Evolutionary conservation across 2,797 vertebrate species (phyloP), one percentile per base, ranked within the genome.

Genomic region (Notamacropus eugenii): DNA sequence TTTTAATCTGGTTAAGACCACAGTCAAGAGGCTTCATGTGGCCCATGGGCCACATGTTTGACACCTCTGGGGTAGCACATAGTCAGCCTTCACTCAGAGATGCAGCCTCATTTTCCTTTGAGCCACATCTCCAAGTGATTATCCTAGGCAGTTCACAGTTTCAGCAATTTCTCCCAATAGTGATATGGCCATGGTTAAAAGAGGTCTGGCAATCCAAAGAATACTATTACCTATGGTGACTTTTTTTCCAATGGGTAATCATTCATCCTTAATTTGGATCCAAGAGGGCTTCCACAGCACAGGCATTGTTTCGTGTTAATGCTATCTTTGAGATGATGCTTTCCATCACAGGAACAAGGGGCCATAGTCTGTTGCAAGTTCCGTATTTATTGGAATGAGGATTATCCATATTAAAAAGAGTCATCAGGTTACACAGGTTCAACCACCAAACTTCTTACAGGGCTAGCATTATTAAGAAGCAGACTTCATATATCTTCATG

Each of bases 401-500:
- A 98, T 98, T 96, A 93, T 93, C 11, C 94, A 91, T 74, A 95
- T 97, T 97, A 98, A 98, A 98, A 94, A 98, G 93, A 97, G 93
- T 91, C 93, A 94, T 98, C 97, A 97, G 94, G 94, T 97, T 96
- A 98, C 95, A 97, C 96, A 97, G 93, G 90, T 97, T 97, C 94
- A 96, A 97, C 98, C 97, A 94, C 96, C 90, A 96, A 94, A 40
- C 97, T 98, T 97, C 96, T 97, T 98, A 96, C n/a, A 5, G 98
- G 82, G 96, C 94, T 96, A 98, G 95, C 97, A 98, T 97, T 95
- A 96, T 98, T 98, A 98, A 98, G 92, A 97, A 56, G 94, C 92
- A 98, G 93, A 97, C 93, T 98, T 96, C 97, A 98, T 98, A 94
- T 96, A 97, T 98, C 98, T 98, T 97, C 94, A 93, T 97, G 97